Conservation (phyloP, 2,113 vertebrate species). For the Oncorhynchus keta region DNA sequence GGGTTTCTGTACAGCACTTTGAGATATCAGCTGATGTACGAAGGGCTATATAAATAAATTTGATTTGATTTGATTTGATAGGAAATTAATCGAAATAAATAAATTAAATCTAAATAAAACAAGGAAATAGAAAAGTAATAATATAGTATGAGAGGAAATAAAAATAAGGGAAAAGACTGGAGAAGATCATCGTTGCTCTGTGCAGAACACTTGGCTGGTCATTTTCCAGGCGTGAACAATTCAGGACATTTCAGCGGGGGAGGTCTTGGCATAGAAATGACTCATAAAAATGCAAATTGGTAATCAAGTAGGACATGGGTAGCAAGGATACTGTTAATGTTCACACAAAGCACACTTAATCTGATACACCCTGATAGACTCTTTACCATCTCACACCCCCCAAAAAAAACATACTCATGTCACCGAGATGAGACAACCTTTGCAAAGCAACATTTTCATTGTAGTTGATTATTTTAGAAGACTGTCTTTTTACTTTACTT, state of each 20-base stretch:
- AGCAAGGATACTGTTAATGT: constrained; percentile 64
- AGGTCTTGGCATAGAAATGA: constrained; percentile 61
- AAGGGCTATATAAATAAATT: no score
- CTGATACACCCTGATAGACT: constrained; percentile 41
- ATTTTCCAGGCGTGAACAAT: constrained; percentile 74
- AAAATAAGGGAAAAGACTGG: constrained; percentile 57
- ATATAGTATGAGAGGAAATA: constrained; percentile 45
- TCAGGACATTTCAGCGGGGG: constrained; percentile 59
- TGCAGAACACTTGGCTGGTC: constrained; percentile 72
- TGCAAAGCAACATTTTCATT: not conserved
- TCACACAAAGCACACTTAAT: constrained; percentile 59
- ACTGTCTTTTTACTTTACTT: constrained; percentile 20
- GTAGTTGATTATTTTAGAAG: constrained; percentile 16
- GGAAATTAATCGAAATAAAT: constrained; percentile 6
- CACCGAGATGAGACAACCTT: not conserved
- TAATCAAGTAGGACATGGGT: constrained; percentile 70
- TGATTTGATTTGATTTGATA: no score
- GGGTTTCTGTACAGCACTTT: no score
- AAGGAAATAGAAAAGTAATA: constrained; percentile 37
- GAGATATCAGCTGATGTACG: no score
- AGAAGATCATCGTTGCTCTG: constrained; percentile 68
- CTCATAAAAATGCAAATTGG: constrained; percentile 75
- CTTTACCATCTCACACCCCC: constrained; percentile 39
- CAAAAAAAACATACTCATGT: constrained; percentile 18
- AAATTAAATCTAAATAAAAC: constrained; percentile 22